phyloP scores from a whole-genome alignment of 2,113 vertebrate species.

The Agelaius tricolor region DNA sequence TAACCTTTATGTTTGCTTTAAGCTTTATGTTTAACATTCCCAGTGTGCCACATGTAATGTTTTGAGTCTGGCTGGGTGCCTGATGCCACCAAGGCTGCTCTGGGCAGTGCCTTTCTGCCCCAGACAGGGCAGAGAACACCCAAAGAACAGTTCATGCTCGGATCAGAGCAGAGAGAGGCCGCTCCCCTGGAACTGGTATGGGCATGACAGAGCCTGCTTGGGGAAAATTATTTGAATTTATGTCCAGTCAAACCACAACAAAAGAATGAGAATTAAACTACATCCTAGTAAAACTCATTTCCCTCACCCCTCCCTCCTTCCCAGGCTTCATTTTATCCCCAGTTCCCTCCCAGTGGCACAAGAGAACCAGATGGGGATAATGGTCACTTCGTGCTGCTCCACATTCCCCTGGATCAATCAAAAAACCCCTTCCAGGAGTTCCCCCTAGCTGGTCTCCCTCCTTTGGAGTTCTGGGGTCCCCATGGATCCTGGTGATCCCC shows the following conservation, averaged over 20 bases:
- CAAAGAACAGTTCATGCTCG: accelerated
- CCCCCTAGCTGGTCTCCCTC: neutral
- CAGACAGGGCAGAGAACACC: neutral
- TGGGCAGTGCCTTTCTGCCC: neutral
- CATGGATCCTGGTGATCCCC: too few relatives aligned
- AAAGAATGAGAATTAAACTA: neutral
- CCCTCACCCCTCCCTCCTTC: neutral
- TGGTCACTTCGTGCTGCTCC: neutral
- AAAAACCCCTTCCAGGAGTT: neutral
- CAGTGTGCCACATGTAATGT: neutral
- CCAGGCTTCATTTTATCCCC: neutral
- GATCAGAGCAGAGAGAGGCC: neutral
- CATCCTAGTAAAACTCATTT: neutral
- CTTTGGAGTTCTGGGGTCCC: neutral
- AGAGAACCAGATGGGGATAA: neutral
- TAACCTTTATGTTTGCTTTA: neutral
- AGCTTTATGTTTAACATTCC: neutral
- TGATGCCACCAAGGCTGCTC: neutral
- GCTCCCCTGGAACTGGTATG: neutral
- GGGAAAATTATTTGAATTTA: neutral
- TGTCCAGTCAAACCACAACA: neutral
- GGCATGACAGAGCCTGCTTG: neutral
- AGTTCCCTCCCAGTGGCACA: accelerated
- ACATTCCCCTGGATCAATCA: neutral
- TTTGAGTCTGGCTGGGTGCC: neutral